phyloP scores from a whole-genome alignment of 2,888 invertebrate species.

The Drosophila paranaensis region DNA sequence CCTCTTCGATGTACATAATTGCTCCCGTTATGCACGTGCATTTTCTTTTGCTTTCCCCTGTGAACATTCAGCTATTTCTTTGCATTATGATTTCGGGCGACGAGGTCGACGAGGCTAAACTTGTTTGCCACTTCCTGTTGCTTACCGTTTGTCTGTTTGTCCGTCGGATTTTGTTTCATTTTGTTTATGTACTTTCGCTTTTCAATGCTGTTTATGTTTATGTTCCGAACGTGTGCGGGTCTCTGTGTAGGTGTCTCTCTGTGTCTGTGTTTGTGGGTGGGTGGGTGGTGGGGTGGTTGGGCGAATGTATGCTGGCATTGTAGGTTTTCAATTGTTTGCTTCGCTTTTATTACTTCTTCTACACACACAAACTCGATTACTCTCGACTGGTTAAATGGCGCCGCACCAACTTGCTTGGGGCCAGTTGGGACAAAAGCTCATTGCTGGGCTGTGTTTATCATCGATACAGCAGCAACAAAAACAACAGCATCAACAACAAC shows the following conservation, averaged over 20 bases:
- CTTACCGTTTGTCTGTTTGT: slow-evolving; percentile 56
- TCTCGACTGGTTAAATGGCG: slow-evolving; percentile 23
- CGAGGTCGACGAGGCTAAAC: slow-evolving; percentile 40
- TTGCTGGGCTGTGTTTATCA: slow-evolving; percentile 32
- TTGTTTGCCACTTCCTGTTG: slow-evolving; percentile 72
- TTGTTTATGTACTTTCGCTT: slow-evolving; percentile 54
- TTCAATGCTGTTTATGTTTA: slow-evolving; percentile 59
- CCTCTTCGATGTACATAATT: slow-evolving; percentile 68
- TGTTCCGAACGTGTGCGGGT: slow-evolving; percentile 38
- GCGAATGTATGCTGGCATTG: slow-evolving; percentile 18
- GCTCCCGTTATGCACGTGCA: slow-evolving; percentile 77
- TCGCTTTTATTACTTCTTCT: slow-evolving; percentile 74
- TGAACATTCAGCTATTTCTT: slow-evolving; percentile 37
- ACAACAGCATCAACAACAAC: slow-evolving; percentile 18
- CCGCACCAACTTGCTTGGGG: slow-evolving; percentile 5
- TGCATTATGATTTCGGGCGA: slow-evolving; percentile 61
- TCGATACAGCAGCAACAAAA: slow-evolving; percentile 48
- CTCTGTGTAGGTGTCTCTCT: slow-evolving; percentile 1
- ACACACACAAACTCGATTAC: slow-evolving; percentile 25
- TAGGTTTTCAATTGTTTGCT: slow-evolving; percentile 78
- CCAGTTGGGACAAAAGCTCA: neutral
- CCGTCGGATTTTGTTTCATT: slow-evolving; percentile 64
- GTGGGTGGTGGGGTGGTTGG: slow-evolving; percentile 13
- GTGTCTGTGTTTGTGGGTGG: slow-evolving; percentile 5
- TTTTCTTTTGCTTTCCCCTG: slow-evolving; percentile 61